Base-by-base conservation (phyloP, 2,888 invertebrate species). In the Clusia tigrina region DNA sequence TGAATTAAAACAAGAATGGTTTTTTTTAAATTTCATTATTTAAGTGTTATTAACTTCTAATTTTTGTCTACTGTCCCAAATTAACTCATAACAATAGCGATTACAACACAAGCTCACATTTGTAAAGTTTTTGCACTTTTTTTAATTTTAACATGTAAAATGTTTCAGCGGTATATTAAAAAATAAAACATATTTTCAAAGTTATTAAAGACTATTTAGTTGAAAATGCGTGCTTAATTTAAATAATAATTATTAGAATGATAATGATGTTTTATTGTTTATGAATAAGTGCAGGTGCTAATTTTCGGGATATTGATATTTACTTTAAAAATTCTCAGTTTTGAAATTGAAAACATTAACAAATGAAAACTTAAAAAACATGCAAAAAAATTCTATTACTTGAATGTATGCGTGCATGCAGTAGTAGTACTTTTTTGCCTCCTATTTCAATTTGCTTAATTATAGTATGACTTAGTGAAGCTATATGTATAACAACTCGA, bases 51-150 rank as follows among this genome's bases (percentile, higher is more conserved):
- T 62, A 25, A 20, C 3, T 20, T 48, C 3, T 48, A 48, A 20
- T 18, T 48, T 18, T 48, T 73, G 72, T 72, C 17, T 48, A 58
- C n/a, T 48, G n/a, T n/a, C n/a, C n/a, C 53, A 51, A 37, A 55
- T 58, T 64, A 58, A 56, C 51, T 63, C 64, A 58, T 62, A 5
- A n/a, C n/a, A n/a, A n/a, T n/a, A n/a, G n/a, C n/a, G n/a, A n/a
- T n/a, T n/a, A 62, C 63, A 66, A 58, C 74, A 65, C 59, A 60
- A 56, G 63, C 56, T 62, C 10, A 57, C 23, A 26, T 62, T 66
- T 76, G 74, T 76, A 74, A 78, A 79, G 76, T 76, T 78, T 79
- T 79, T 80, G 78, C 79, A 78, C 79, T 66, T 69, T 72, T 65
- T 69, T 72, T 58, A 37, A 42, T 3, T 42, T 32, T 6, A 32